Evolutionary conservation across 1,140 invertebrate species (phyloP).

Genomic region (Oryzaephilus surinamensis): DNA sequence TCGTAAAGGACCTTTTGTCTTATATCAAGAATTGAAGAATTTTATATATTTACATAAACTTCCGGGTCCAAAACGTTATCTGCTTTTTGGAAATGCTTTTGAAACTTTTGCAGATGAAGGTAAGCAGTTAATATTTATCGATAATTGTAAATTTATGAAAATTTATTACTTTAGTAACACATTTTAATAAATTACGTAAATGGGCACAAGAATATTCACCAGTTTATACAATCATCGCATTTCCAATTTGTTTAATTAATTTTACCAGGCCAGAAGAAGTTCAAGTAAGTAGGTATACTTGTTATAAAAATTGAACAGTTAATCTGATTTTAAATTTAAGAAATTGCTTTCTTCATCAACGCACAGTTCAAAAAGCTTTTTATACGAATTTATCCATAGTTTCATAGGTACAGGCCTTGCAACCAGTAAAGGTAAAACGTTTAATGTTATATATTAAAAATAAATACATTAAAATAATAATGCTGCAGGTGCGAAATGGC

Average conservation of each 20-base stretch:
- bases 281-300: slow-evolving; percentile 3
- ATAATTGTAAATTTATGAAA: too few species aligned
- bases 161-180: too few species aligned
- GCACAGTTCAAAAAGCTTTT: slow-evolving; percentile 15
- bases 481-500: too few species aligned
- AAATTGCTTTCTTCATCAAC: slow-evolving; percentile 15
- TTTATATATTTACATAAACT: too few species aligned
- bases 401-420: slow-evolving; percentile 70
- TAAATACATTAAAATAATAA: slow-evolving; percentile 38
- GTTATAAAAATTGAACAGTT: not conserved
- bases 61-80: too few species aligned
- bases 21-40: too few species aligned
- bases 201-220: too few species aligned
- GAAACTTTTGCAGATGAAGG: too few species aligned
- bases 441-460: not conserved
- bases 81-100: too few species aligned
- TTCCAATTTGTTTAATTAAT: not conserved
- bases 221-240: not conserved
- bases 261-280: not conserved
- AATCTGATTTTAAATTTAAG: slow-evolving; percentile 11
- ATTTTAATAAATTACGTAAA: too few species aligned
- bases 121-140: too few species aligned
- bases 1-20: too few species aligned
- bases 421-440: slow-evolving; percentile 44
- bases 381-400: slow-evolving; percentile 58